Evolutionary conservation across 2,888 invertebrate genomes (phyloP), one percentile per base, ranked within the genome.

Genomic region (Portevinia maculata): DNA sequence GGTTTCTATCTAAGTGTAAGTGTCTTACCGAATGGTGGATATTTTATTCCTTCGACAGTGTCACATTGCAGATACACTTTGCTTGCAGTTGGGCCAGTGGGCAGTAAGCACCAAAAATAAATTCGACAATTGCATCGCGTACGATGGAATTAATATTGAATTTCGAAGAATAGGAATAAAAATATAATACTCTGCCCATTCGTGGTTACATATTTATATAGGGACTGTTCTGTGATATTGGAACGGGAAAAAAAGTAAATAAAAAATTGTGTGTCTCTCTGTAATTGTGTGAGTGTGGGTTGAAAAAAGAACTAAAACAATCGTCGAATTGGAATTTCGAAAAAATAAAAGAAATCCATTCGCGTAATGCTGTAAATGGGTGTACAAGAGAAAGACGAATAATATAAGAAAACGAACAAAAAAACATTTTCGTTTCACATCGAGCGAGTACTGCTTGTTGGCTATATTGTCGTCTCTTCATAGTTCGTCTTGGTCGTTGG

Each of bases 391-490:
- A 74, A 81, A 70, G 75, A 81, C 64, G 64, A 70, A 65, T 59
- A 75, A 79, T 48, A 59, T 28, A 57, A 53, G 62, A 69, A 55
- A 69, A 81, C 65, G 70, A 81, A 57, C 52, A 70, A 65, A 70
- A 75, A 69, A 64, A 59, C 44, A 21, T n/a, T 52, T 34, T 85
- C 85, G 65, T 53, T 44, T 62, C 52, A 55, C 32, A 34, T 53
- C 48, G 24, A 9, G 52, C 21, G 53, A 60, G 69, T 70, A 69
- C 59, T 60, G 65, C 50, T 67, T 65, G 39, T 75, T 48, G 81
- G 75, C 76, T 81, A 81, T n/a, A n/a, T 81, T 76, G 81, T 75
- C 81, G 81, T 79, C 79, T 79, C 73, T 73, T 67, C 60, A 60
- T 79, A 78, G 79, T 79, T 73, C 60, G 59, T 81, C 81, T 73